A percentile compares a stretch with the other conserved stretches of the same genome.
phyloP scores from a whole-genome alignment of 2,113 vertebrate species.

The Hydropotes inermis region DNA sequence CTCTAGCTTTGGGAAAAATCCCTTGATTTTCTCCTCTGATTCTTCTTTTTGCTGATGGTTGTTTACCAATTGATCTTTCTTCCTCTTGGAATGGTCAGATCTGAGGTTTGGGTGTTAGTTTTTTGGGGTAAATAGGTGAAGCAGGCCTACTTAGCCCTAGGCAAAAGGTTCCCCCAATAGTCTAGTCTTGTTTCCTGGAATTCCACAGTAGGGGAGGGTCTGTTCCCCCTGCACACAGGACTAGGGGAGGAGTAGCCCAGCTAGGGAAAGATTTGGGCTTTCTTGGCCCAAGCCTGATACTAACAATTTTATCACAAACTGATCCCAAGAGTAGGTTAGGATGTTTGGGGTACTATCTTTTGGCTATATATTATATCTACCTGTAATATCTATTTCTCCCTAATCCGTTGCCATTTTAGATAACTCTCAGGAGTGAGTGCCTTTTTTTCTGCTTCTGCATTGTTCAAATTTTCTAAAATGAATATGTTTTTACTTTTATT shows the following conservation, averaged over 20 bases:
- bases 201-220: background rate
- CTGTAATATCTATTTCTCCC: background rate
- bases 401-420: background rate
- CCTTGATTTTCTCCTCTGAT: background rate
- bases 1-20: background rate
- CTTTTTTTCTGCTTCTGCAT: background rate
- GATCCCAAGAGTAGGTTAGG: background rate
- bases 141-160: background rate
- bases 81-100: background rate
- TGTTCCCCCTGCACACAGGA: background rate
- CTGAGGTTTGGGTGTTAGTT: background rate
- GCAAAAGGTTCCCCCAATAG: background rate
- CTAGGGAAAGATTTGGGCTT: background rate
- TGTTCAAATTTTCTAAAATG: constrained; percentile 4
- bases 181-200: background rate
- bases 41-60: background rate
- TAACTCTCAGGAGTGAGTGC: background rate
- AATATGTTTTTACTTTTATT: constrained; percentile 38
- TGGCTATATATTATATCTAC: background rate
- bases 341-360: background rate
- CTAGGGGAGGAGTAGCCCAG: background rate
- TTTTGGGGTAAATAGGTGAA: background rate
- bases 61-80: background rate
- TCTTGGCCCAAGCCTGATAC: background rate
- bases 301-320: background rate